Evolutionary conservation across 2,113 vertebrate species (phyloP), one percentile per base, ranked within the genome.

Genomic region (Monarcha castaneiventris): DNA sequence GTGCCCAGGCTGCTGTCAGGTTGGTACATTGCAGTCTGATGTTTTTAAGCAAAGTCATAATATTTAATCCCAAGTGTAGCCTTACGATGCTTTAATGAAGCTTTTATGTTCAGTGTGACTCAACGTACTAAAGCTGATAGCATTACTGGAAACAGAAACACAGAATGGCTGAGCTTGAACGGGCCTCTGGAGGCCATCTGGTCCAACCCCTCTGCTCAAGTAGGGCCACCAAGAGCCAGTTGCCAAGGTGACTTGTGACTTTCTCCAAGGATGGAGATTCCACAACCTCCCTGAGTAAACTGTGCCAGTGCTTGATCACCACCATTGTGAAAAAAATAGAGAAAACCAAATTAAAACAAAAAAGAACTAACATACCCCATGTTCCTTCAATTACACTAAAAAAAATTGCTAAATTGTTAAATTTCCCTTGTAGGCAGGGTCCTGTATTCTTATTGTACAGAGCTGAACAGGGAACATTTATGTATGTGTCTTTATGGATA

Each of bases 331-430:
- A 54, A 84, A 37, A 52, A 59, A 23, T 1, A 43, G 7, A 25
- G 26, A 46, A 55, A 52, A 26, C 16, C 21, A 43, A 59, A 51
- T 3, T 1, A 21, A 5, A 52, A 49, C 9, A 30, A 35, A 61
- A 51, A 44, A 59, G 6, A 64, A 5, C 4, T 37, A 15, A n/a
- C 12, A 9, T 7, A 9, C 5, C 11, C n/a, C 10, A 9, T 10
- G 1, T 4, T 1, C 5, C 2, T n/a, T 69, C 27, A 43, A 7
- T 71, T 49, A 32, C 6, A 8, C 13, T 13, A 37, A 59, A 37
- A 56, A 56, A 41, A 21, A 37, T 11, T 32, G 32, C 58, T 44
- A 66, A 56, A 27, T 27, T 3, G 14, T 81, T 87, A 67, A 9
- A 64, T 59, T 39, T 64, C 9, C 27, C 10, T 49, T 23, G 35